Base-by-base conservation (phyloP, 2,797 vertebrate genomes). In the Chanos chanos region DNA sequence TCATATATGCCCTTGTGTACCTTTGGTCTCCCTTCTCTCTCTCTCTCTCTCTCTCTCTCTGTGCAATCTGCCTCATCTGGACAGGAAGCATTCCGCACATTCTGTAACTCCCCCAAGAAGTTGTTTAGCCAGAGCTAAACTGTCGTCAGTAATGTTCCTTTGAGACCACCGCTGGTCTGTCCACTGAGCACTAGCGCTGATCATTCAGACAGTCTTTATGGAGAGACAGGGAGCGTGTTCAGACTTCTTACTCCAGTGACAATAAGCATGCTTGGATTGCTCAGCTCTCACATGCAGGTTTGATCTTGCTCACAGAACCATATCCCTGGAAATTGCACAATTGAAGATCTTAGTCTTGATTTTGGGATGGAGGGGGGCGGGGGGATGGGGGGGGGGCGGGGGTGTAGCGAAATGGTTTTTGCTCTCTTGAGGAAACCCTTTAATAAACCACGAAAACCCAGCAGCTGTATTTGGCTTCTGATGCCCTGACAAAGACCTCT, bases 81-180 rank as follows among this genome's bases (percentile, higher is more conserved):
- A 33, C 34, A 53, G 53, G 16, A 55, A 13, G 28, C 19, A 18
- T 43, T 54, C 41, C 5, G n/a, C 27, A 66, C 41, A 48, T 62
- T 6, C 7, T 16, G n/a, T 16, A 18, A 31, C 34, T 15, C 5
- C 45, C 33, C 9, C 57, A 27, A 36, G 15, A 15, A 18, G 24
- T 27, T 15, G 53, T 28, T 15, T 28, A 37, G 19, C 28, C 3
- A 0, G 3, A 21, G 19, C 9, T 44, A 16, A 45, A 44, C 1
- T 6, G 28, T 34, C 19, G n/a, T 13, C 36, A 25, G 4, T 18
- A 19, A 34, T 5, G 18, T 19, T 34, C 10, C 51, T 30, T 7
- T 4, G 15, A 31, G 28, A 48, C 13, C 7, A 6, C n/a, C 25
- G 7, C 15, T 48, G 25, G 9, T 27, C 30, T 7, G 9, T 48